Evolutionary conservation across 1,140 invertebrate genomes (phyloP), one percentile per base, ranked within the genome.

Genomic region (Mya arenaria): DNA sequence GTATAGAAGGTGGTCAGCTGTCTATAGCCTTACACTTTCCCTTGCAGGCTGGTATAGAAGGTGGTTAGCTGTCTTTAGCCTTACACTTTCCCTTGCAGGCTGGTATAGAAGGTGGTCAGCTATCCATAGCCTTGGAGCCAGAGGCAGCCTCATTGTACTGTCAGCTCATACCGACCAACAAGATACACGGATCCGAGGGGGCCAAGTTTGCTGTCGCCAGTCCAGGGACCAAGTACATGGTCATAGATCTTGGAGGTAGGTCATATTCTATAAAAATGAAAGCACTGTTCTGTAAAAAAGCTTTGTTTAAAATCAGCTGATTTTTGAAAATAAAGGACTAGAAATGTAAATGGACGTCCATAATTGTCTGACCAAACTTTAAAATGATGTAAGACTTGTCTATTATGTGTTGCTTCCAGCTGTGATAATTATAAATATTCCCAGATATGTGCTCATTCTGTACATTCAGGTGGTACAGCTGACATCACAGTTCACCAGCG

Each of bases 191-290:
- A 8, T 71, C 68, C 41, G 62, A 41, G 23, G 52, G 62, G 17
- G 69, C 69, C 30, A 82, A 73, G 30, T 74, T 82, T 66, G 66
- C 52, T n/a, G 69, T 80, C 10, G 65, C 55, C 28, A 78, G 41
- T 55, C 36, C 77, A 15, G 77, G 71, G 17, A 82, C 55, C 32
- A 82, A 74, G 28, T 74, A 73, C 60, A 82, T 82, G 79, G 79
- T 82, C 2, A 82, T 82, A 32, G 79, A 82, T 74, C 41, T 82
- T 52, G 79, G 79, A 73, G 79, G 79, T 82, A 66, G n/a, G n/a
- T n/a, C n/a, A n/a, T n/a, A n/a, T n/a, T n/a, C n/a, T n/a, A n/a
- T n/a, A n/a, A n/a, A n/a, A n/a, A n/a, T n/a, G n/a, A n/a, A n/a
- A n/a, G n/a, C n/a, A n/a, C n/a, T n/a, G n/a, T n/a, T n/a, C n/a